Conservation (phyloP, 2,113 vertebrate species). For the Prolemur simus region DNA sequence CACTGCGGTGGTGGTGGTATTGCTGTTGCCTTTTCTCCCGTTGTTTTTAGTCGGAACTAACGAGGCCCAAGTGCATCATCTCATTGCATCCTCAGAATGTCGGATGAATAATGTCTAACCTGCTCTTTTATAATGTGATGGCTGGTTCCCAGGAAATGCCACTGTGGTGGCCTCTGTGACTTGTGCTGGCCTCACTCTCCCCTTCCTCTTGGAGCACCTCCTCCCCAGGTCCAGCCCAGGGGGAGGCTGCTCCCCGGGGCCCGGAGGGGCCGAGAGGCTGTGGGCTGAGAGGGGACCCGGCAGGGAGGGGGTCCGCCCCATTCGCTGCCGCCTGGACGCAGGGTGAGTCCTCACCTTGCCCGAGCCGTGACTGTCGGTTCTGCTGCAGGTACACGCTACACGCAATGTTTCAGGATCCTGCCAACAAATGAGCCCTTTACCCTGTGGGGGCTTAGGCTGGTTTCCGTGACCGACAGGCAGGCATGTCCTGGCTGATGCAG, state of each 20-base stretch:
- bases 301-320: not conserved
- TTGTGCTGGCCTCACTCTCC: not conserved
- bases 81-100: not conserved
- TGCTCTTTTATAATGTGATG: not conserved
- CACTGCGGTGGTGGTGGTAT: not conserved
- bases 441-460: not conserved
- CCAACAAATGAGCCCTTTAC: not conserved
- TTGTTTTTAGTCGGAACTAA: not conserved
- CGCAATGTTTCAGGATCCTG: not conserved
- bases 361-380: not conserved
- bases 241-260: not conserved
- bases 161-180: not conserved
- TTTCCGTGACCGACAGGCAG: not conserved
- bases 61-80: not conserved
- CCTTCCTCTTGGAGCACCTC: not conserved
- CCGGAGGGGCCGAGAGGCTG: not conserved
- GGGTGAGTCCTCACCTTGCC: not conserved
- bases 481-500: not conserved
- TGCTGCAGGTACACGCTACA: not conserved
- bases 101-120: rapidly evolving
- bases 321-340: not conserved
- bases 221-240: not conserved
- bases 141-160: not conserved
- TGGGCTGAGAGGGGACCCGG: no score
- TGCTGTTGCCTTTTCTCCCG: not conserved